Evolutionary conservation across 2,888 invertebrate species (phyloP).

Genomic region (Ptychoptera contaminata): DNA sequence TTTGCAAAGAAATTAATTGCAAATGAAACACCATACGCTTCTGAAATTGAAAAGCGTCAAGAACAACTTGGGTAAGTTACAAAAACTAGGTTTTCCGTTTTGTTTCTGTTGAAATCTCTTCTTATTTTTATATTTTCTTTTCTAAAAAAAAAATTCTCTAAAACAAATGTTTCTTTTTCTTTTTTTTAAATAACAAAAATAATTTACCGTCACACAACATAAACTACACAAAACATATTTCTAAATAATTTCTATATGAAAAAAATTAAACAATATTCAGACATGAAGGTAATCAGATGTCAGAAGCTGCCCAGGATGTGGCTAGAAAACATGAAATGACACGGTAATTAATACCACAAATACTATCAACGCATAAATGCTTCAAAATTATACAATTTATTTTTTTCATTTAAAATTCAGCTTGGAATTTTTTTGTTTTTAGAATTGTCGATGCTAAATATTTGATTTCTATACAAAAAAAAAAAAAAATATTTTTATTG

Average conservation of each 20-base stretch:
- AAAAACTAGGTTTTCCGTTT: background rate
- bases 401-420: no score
- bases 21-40: constrained; percentile 70
- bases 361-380: no score
- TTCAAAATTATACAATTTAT: no score
- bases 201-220: no score
- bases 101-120: constrained; percentile 2
- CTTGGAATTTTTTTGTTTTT: no score
- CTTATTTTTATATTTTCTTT: constrained; percentile 1
- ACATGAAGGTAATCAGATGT: constrained; percentile 8
- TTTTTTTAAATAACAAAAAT: background rate
- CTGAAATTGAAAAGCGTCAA: constrained; percentile 72
- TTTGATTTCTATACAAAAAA: no score
- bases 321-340: constrained; percentile 32
- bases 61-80: constrained; percentile 63
- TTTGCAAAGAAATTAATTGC: constrained; percentile 76
- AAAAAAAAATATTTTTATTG: no score
- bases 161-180: constrained; percentile 6
- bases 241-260: constrained; percentile 5
- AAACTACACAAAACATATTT: background rate
- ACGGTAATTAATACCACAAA: constrained; percentile 24
- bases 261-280: background rate
- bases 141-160: constrained; percentile 1
- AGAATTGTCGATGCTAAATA: no score
- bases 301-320: constrained; percentile 36